Evolutionary conservation across 53 echinoderm and acorn worm species (phyloP).

Genomic region (Holothuria leucospilota): DNA sequence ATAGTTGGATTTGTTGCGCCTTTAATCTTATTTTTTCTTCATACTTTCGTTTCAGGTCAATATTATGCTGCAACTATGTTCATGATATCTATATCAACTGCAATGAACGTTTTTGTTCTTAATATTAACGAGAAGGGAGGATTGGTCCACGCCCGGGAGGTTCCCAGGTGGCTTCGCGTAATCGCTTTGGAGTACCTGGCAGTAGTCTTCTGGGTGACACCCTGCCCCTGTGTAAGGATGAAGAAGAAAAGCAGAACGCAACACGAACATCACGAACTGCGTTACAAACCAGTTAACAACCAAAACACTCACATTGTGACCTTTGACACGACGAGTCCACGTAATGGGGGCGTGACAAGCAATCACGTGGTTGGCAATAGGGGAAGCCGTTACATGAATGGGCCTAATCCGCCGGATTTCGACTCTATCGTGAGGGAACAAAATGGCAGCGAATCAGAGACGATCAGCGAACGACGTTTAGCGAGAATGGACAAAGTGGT

Average conservation of each 20-base stretch:
- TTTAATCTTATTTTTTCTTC: not conserved
- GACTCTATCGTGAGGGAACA: constrained; percentile 78
- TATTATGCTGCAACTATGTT: constrained; percentile 99
- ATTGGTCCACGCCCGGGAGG: constrained; percentile 74
- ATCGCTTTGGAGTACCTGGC: constrained; percentile 80
- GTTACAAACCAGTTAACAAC: constrained; percentile 67
- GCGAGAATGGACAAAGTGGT: constrained; percentile 76
- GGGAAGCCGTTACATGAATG: constrained; percentile 73
- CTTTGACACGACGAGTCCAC: constrained; percentile 57
- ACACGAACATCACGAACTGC: constrained; percentile 69
- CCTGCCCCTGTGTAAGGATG: constrained; percentile 49
- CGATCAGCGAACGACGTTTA: constrained; percentile 73
- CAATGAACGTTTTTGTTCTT: constrained; percentile 96
- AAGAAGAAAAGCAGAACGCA: constrained; percentile 52
- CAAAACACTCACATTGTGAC: constrained; percentile 60
- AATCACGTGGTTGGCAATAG: constrained; percentile 56
- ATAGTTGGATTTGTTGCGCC: not conserved
- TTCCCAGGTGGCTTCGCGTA: constrained; percentile 78
- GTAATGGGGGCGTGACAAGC: constrained; percentile 54
- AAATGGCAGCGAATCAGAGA: constrained; percentile 71
- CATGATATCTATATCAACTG: constrained; percentile 94
- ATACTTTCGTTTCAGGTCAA: constrained; percentile 72
- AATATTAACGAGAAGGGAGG: constrained; percentile 95
- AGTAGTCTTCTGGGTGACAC: constrained; percentile 67
- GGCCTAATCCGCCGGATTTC: constrained; percentile 47